Evolutionary conservation across 2,113 vertebrate genomes (phyloP).

Genomic region (Tautogolabrus adspersus): DNA sequence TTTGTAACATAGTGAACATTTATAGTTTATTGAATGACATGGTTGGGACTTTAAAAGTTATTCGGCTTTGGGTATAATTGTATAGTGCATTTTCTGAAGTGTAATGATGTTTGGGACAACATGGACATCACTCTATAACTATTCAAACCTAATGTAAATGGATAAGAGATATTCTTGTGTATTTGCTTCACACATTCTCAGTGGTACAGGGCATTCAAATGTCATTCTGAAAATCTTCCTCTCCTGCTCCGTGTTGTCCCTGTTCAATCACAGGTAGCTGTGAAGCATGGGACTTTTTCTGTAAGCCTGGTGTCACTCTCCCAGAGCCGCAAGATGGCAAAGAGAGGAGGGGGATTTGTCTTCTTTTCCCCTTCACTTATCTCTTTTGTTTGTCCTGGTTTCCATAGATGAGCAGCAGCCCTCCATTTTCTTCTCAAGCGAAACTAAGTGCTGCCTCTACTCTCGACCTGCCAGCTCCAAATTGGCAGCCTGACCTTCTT

Average conservation of each 20-base stretch:
- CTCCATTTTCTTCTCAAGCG: constrained; percentile 73
- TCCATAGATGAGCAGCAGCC: constrained; percentile 75
- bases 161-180: constrained; percentile 17
- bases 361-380: constrained; percentile 77
- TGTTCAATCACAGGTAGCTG: constrained; percentile 60
- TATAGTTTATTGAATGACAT: too few species aligned
- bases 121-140: neutral
- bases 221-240: constrained; percentile 39
- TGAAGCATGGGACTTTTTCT: constrained; percentile 46
- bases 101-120: neutral
- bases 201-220: constrained; percentile 36
- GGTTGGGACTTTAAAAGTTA: too few species aligned
- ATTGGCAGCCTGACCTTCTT: constrained; percentile 83
- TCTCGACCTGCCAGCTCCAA: constrained; percentile 79
- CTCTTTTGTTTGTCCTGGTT: constrained; percentile 80
- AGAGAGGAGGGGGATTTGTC: constrained; percentile 67
- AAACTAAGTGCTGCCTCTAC: constrained; percentile 80
- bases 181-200: constrained; percentile 41
- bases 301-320: constrained; percentile 65
- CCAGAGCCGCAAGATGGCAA: constrained; percentile 54
- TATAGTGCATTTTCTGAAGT: too few species aligned
- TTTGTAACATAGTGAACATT: too few species aligned
- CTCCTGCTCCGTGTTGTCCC: constrained; percentile 39
- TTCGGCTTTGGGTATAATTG: too few species aligned
- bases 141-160: neutral